These are phyloP conservation scores for Scolopax mira DNA, from an alignment of 2,113 vertebrate genomes.

Conservation along the genomic window DNA sequence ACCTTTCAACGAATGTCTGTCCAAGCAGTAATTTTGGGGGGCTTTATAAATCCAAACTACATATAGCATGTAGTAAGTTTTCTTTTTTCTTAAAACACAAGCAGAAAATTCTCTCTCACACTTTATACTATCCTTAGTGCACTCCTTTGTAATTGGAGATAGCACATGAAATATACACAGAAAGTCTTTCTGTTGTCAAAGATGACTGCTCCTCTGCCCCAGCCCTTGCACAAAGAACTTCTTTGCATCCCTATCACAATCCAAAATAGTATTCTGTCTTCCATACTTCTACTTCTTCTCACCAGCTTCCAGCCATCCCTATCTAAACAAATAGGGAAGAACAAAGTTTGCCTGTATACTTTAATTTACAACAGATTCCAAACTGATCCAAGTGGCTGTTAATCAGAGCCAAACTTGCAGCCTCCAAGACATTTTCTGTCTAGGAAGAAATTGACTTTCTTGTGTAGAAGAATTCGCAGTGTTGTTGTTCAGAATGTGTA, in stretches of 20 bases:
- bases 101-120: not conserved
- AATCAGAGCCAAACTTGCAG: not conserved
- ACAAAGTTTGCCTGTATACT: not conserved
- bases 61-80: not conserved
- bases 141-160: not conserved
- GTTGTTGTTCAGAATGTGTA: not conserved
- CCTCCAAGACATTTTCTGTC: not conserved
- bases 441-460: not conserved
- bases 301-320: not conserved
- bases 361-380: not conserved
- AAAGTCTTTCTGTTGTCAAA: not conserved
- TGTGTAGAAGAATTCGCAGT: not conserved
- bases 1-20: not conserved
- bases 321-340: not conserved
- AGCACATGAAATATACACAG: not conserved
- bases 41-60: not conserved
- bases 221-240: not conserved
- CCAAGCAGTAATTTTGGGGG: not conserved
- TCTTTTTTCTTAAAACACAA: not conserved
- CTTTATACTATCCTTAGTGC: not conserved
- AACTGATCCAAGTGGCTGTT: not conserved
- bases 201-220: not conserved
- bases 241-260: not conserved
- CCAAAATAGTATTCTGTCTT: not conserved
- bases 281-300: not conserved